phyloP scores from a whole-genome alignment of 2,888 invertebrate genomes.

The Diarsia mendica region DNA sequence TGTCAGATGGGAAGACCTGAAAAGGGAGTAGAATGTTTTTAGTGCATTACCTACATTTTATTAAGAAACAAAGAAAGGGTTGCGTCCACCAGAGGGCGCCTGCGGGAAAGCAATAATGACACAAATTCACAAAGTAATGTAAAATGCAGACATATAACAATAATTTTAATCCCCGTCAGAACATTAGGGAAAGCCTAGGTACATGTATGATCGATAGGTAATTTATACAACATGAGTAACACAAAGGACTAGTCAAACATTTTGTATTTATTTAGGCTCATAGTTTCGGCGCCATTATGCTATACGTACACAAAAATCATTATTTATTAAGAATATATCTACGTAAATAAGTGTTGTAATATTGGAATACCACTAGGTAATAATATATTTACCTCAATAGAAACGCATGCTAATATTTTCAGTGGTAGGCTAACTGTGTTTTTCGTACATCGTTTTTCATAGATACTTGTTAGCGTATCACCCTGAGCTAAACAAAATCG shows the following conservation, averaged over 20 bases:
- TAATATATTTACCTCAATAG: constrained; percentile 92
- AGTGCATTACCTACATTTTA: neutral
- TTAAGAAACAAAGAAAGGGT: neutral
- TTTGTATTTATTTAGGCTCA: constrained; percentile 4
- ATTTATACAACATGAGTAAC: neutral
- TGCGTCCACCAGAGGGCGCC: constrained; percentile 68
- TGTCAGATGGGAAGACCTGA: constrained; percentile 92
- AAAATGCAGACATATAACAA: neutral
- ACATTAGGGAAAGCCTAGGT: neutral
- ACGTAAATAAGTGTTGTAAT: constrained; percentile 7
- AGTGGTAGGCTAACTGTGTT: constrained; percentile 92
- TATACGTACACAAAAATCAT: constrained; percentile 38
- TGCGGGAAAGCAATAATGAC: constrained; percentile 39
- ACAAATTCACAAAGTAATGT: constrained; percentile 12
- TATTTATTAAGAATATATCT: constrained; percentile 15
- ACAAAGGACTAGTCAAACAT: constrained; percentile 27
- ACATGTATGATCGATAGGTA: neutral
- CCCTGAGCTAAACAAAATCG: constrained; percentile 93
- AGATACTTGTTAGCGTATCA: constrained; percentile 92
- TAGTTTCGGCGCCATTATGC: constrained; percentile 64
- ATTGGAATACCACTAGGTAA: constrained; percentile 26
- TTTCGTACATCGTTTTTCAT: constrained; percentile 90
- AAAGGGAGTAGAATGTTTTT: constrained; percentile 35
- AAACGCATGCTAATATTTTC: constrained; percentile 94
- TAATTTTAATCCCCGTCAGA: neutral